Base-by-base conservation (phyloP, 2,797 vertebrate species). In the Urocyon cinereoargenteus region DNA sequence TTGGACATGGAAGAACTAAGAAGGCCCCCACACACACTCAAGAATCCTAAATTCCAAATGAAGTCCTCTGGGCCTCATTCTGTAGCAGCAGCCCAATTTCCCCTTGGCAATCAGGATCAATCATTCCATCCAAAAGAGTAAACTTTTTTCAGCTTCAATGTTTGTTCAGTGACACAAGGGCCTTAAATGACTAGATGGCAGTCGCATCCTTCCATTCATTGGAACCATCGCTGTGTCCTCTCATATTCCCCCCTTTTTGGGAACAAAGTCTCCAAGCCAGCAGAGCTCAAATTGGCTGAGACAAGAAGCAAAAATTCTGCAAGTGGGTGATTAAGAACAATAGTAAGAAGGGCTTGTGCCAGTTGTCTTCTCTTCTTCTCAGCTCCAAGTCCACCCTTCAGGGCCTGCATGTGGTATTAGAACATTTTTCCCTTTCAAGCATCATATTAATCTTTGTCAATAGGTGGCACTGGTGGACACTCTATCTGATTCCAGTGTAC, bases 231-330 rank as follows among this genome's bases (percentile, higher is more conserved):
- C 9, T 79, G 16, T 51, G 31, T 83, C n/a, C n/a, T 34, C 62
- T 22, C 26, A 18, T 16, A 49, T 21, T 13, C 5, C 51, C 51
- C 18, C 21, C 79, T 18, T 83, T 55, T 83, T 55, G n/a, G 85
- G 62, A 62, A 79, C 88, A 90, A 96, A 95, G 61, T 55, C 66
- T 78, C 84, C 70, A 75, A 68, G 28, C 61, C 88, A 51, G 34
- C 59, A 72, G 34, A 86, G 13, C 18, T 86, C 55, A 73, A 9
- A 68, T 84, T 51, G 81, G 15, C 82, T 85, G 51, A 61, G 5
- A 82, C 5, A 49, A 94, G 79, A 83, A 86, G 61, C 51, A 75
- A 61, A 72, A 66, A 8, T 49, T 87, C 77, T 87, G 6, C 49
- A 51, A 62, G 24, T 49, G 59, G 36, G 15, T 86, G 55, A 92